Evolutionary conservation across 2,888 invertebrate genomes (phyloP).

Genomic region (Drosophila meridionalis): DNA sequence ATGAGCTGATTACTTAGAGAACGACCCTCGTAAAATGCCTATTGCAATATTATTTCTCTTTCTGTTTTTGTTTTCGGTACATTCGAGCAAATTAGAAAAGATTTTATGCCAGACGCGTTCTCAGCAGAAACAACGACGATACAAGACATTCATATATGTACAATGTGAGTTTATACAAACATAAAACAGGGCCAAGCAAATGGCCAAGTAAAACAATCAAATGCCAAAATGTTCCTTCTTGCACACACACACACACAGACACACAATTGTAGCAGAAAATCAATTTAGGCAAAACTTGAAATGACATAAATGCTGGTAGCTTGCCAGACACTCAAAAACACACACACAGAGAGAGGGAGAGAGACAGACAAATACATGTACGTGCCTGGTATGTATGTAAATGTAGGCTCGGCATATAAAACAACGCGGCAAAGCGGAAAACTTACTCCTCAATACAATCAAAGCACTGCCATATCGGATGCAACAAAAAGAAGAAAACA

Average conservation of each 20-base stretch:
- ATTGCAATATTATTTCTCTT: conserved; percentile 23
- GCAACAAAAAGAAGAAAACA: conserved; percentile 41
- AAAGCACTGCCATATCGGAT: conserved; percentile 54
- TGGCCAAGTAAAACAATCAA: conserved; percentile 72
- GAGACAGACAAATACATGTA: conserved; percentile 12
- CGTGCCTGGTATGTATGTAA: conserved; percentile 61
- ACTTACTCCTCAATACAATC: conserved; percentile 71
- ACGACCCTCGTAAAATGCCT: conserved; percentile 58
- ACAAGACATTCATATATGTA: conserved; percentile 32
- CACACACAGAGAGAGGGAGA: conserved; percentile 6
- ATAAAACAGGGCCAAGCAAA: conserved; percentile 47
- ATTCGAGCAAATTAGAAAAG: conserved; percentile 64
- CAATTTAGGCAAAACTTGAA: conserved; percentile 72
- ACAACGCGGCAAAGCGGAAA: conserved; percentile 73
- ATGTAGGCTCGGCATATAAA: conserved; percentile 48
- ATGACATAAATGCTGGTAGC: conserved; percentile 69
- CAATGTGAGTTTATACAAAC: conserved; percentile 27
- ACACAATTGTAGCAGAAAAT: conserved; percentile 71
- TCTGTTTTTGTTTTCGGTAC: conserved; percentile 5
- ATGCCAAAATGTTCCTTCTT: conserved; percentile 29
- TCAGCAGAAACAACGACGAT: conserved; percentile 34
- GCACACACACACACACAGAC: conserved; percentile 37
- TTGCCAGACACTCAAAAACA: conserved; percentile 43
- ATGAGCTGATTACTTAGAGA: conserved; percentile 56
- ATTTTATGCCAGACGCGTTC: conserved; percentile 78